These are phyloP conservation scores for Charaxes varanes DNA, from an alignment of 1,140 invertebrate genomes.

Conservation along the genomic window DNA sequence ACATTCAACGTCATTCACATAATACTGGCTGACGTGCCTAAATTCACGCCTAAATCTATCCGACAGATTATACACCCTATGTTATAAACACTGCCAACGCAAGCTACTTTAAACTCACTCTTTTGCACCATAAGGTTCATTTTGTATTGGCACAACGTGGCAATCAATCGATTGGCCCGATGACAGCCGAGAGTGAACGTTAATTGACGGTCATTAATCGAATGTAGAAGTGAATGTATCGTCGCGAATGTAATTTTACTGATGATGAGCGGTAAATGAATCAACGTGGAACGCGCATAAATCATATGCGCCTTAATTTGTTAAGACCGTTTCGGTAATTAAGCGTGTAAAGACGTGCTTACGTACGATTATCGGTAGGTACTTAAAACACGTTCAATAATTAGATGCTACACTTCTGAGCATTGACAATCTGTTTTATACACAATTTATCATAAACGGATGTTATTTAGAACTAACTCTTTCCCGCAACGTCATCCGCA, in stretches of 20 bases:
- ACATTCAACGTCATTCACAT: constrained; percentile 24
- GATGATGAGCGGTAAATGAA: constrained; percentile 11
- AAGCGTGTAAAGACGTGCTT: constrained; percentile 2
- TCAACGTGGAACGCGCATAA: constrained; percentile 9
- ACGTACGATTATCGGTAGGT: too few species aligned
- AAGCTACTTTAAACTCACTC: not conserved
- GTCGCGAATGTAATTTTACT: constrained; percentile 29
- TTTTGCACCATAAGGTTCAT: constrained; percentile 8
- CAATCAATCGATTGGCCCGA: constrained; percentile 42
- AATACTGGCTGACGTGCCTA: constrained; percentile 41
- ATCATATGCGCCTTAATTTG: constrained; percentile 16
- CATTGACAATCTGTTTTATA: too few species aligned
- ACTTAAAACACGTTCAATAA: too few species aligned
- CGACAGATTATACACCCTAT: constrained; percentile 23
- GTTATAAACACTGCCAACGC: constrained; percentile 11
- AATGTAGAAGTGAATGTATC: constrained; percentile 35
- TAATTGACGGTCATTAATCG: constrained; percentile 49
- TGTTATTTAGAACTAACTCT: too few species aligned
- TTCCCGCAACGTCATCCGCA: too few species aligned
- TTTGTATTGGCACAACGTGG: constrained; percentile 7
- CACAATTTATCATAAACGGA: too few species aligned
- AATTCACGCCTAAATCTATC: constrained; percentile 44
- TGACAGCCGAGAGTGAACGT: constrained; percentile 44
- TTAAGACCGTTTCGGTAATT: constrained; percentile 8
- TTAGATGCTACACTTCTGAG: too few species aligned